phyloP scores from a whole-genome alignment of 2,113 vertebrate species.

The Mastomys natalensis region DNA sequence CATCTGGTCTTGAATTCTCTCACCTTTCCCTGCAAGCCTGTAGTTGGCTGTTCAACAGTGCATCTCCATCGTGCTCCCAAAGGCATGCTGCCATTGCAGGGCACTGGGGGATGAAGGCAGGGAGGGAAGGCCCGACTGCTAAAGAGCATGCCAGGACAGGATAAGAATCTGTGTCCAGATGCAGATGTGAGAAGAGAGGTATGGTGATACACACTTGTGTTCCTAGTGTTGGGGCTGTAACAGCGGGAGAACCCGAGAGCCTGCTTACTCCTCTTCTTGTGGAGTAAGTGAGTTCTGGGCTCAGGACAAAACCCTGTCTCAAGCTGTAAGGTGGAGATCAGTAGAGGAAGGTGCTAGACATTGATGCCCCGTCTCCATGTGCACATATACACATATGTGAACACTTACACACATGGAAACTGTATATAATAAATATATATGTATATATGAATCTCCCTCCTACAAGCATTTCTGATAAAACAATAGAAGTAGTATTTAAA shows the following conservation, averaged over 20 bases:
- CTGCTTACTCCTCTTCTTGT: neutral
- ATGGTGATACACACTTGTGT: neutral
- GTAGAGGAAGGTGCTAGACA: neutral
- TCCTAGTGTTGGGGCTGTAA: neutral
- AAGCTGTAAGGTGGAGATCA: neutral
- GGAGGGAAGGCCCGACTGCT: neutral
- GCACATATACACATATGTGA: neutral
- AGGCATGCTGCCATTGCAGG: neutral
- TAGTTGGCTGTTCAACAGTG: neutral
- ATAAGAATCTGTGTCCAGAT: neutral
- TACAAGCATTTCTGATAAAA: constrained; percentile 20
- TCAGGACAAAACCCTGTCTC: neutral
- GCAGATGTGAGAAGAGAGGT: neutral
- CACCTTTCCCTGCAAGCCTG: neutral
- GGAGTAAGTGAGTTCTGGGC: too few species aligned
- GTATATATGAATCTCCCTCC: neutral
- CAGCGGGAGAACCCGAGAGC: neutral
- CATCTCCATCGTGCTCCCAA: neutral
- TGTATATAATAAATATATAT: neutral
- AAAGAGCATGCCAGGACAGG: neutral
- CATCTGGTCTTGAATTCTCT: neutral
- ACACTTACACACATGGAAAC: neutral
- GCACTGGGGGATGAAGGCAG: too few species aligned
- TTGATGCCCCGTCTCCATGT: neutral
- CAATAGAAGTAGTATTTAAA: constrained; percentile 20